Percentiles rank a stretch among this genome's conserved stretches.
phyloP scores from a whole-genome alignment of 1,140 invertebrate species.

The Fopius arisanus region DNA sequence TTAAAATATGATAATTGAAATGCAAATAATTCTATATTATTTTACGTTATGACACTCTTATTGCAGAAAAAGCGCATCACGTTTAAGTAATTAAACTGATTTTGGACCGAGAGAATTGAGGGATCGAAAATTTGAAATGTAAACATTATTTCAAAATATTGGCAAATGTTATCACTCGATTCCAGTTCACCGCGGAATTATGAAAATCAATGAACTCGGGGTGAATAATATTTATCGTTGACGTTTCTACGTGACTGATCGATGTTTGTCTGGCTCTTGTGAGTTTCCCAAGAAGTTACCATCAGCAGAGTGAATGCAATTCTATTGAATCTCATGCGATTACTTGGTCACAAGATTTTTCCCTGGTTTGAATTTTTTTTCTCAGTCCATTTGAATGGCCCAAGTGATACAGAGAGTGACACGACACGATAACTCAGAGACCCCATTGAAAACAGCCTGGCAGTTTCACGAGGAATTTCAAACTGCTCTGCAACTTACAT shows the following conservation, averaged over 20 bases:
- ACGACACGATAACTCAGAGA: background rate
- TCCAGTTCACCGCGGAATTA: background rate
- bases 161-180: background rate
- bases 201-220: background rate
- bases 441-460: background rate
- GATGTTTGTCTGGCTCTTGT: background rate
- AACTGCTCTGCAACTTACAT: background rate
- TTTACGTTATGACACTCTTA: too few species aligned
- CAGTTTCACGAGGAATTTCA: constrained; percentile 12
- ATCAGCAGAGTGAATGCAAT: background rate
- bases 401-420: background rate
- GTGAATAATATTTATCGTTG: constrained; percentile 5
- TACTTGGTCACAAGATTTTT: background rate
- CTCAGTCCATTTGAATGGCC: background rate
- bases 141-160: too few species aligned
- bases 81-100: too few species aligned
- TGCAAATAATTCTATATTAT: too few species aligned
- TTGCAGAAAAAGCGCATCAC: too few species aligned
- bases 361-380: background rate
- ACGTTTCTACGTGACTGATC: background rate
- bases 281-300: background rate
- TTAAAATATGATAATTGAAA: too few species aligned
- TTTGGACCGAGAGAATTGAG: too few species aligned
- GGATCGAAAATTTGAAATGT: too few species aligned
- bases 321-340: background rate